Evolutionary conservation across 2,888 invertebrate species (phyloP).

Genomic region (Cephonodes hylas): DNA sequence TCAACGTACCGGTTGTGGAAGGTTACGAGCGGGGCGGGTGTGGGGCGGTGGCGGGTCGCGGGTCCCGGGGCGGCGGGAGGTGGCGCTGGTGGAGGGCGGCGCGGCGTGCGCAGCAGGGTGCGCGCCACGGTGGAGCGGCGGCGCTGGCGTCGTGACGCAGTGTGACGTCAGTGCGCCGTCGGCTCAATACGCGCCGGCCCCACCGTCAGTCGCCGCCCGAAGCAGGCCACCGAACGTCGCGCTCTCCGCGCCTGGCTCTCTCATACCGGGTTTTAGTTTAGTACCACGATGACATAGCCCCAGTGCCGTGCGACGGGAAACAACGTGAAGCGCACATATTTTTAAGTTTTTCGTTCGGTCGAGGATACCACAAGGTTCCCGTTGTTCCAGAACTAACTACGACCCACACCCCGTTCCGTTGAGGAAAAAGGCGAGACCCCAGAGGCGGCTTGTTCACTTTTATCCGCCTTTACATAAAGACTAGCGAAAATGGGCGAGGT

Average conservation of each 20-base stretch:
- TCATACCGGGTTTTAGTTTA: slow-evolving; percentile 79
- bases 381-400: slow-evolving; percentile 80
- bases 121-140: slow-evolving; percentile 68
- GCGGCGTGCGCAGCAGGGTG: slow-evolving; percentile 69
- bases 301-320: slow-evolving; percentile 72
- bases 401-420: slow-evolving; percentile 73
- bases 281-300: slow-evolving; percentile 78
- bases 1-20: slow-evolving; percentile 71
- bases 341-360: slow-evolving; percentile 75
- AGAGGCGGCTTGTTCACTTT: slow-evolving; percentile 75
- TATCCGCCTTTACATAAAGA: slow-evolving; percentile 76
- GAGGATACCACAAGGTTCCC: slow-evolving; percentile 75
- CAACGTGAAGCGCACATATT: slow-evolving; percentile 76
- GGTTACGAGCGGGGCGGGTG: slow-evolving; percentile 70
- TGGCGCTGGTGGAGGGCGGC: slow-evolving; percentile 56
- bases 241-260: slow-evolving; percentile 65
- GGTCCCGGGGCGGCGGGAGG: slow-evolving; percentile 67
- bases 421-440: slow-evolving; percentile 73
- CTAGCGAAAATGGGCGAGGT: slow-evolving; percentile 81
- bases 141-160: slow-evolving; percentile 83
- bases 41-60: slow-evolving; percentile 63
- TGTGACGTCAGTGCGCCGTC: slow-evolving; percentile 86
- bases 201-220: slow-evolving; percentile 82
- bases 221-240: slow-evolving; percentile 75
- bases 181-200: slow-evolving; percentile 83